Conservation (phyloP, 2,113 vertebrate genomes). For the Collichthys lucidus region DNA sequence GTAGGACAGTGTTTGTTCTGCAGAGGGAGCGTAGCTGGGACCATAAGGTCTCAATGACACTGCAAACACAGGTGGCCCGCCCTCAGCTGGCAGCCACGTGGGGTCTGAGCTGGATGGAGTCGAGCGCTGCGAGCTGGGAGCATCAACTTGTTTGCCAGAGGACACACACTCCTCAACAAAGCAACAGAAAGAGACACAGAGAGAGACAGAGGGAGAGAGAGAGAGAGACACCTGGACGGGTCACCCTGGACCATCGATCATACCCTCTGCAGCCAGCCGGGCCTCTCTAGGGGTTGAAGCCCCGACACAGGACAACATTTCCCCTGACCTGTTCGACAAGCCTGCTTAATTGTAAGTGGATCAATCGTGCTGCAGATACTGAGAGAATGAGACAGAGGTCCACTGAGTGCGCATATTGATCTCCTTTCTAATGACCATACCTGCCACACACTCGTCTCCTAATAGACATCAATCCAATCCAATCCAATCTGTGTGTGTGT, state of each 20-base stretch:
- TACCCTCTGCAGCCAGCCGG: slow-evolving; percentile 20
- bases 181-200: slow-evolving; percentile 26
- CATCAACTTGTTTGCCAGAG: slow-evolving; percentile 61
- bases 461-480: slow-evolving; percentile 35
- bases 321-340: slow-evolving; percentile 78
- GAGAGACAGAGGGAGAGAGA: slow-evolving; percentile 23
- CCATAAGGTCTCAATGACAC: slow-evolving; percentile 76
- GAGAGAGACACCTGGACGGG: slow-evolving; percentile 59
- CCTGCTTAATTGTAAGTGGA: slow-evolving; percentile 73
- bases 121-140: background rate
- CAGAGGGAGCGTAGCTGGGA: slow-evolving; percentile 25
- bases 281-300: slow-evolving; percentile 45
- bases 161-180: slow-evolving; percentile 36
- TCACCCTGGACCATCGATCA: slow-evolving; percentile 76
- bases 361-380: slow-evolving; percentile 74
- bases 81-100: slow-evolving; percentile 58
- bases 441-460: slow-evolving; percentile 51
- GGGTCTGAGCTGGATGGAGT: slow-evolving; percentile 29
- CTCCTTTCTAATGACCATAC: slow-evolving; percentile 60
- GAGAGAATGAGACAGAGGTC: slow-evolving; percentile 64
- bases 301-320: slow-evolving; percentile 64
- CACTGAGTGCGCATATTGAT: slow-evolving; percentile 67
- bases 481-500: slow-evolving; percentile 12
- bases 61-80: slow-evolving; percentile 61
- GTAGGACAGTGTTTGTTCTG: slow-evolving; percentile 35